A percentile compares a stretch with the other conserved stretches of the same genome.
Conservation (phyloP, 2,797 vertebrate genomes). For the Tapirus indicus region DNA sequence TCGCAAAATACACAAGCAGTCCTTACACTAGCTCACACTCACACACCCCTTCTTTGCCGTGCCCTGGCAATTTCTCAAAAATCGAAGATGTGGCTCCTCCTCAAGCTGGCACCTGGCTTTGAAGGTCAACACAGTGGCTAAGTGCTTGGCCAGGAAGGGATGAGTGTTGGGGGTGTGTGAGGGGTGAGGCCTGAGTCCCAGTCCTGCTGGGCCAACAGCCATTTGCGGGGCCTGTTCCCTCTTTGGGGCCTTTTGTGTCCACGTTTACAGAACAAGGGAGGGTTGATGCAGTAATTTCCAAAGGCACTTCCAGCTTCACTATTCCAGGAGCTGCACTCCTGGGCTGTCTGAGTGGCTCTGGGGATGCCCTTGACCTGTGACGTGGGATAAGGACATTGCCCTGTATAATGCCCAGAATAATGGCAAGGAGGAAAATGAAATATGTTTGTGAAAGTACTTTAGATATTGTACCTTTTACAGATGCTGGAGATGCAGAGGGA, state of each 20-base stretch:
- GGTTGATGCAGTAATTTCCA: not conserved
- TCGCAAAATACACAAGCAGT: not conserved
- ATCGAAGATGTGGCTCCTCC: not conserved
- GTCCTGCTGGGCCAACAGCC: not conserved
- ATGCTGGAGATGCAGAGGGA: not conserved
- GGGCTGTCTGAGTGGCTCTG: not conserved
- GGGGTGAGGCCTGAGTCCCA: not conserved
- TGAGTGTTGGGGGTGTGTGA: rapidly evolving
- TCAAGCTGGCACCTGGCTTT: not conserved
- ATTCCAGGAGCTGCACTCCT: not conserved
- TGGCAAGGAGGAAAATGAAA: not conserved
- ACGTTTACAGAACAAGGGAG: not conserved
- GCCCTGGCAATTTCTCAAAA: not conserved
- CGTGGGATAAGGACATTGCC: not conserved
- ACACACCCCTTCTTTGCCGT: not conserved
- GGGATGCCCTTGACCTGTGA: not conserved
- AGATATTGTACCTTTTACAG: not conserved
- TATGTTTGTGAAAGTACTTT: not conserved
- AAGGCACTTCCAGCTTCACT: not conserved
- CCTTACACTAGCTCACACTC: not conserved
- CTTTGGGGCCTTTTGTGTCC: not conserved
- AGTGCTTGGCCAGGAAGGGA: too few species aligned
- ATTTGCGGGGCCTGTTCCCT: not conserved
- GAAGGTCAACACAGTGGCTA: not conserved
- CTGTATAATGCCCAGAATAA: not conserved